Evolutionary conservation across 1,140 invertebrate genomes (phyloP), one percentile per base, ranked within the genome.

Genomic region (Patella vulgata): DNA sequence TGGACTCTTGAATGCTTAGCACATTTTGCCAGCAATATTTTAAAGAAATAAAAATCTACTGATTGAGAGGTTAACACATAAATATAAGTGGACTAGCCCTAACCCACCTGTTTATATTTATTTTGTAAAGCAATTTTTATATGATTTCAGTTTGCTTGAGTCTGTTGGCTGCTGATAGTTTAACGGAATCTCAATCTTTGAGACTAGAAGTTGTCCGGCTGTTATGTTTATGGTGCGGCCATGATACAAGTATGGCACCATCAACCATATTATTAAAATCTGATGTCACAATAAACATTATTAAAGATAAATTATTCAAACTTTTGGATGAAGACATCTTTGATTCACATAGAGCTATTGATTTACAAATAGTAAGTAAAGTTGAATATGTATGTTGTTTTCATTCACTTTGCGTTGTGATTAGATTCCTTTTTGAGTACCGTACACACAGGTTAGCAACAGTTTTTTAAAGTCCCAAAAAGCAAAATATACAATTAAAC

Each of bases 301-400:
- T 71, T 50, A 68, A 66, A 40, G 40, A 39, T 5, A 68, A 68
- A 47, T 46, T 72, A 1, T 44, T 60, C n/a, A 57, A 75, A 23
- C 23, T 68, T 3, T 61, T 74, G 3, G 44, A 57, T 53, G 65
- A 65, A 42, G 61, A 67, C 0, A 57, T 40, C 3, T 64, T 73
- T 57, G 68, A 75, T 40, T 42, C 52, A 5, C 25, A 17, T 14
- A 66, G 39, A 30, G 31, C 66, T 33, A 50, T 70, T 59, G 66
- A 73, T 57, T 36, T 75, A 17, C 69, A 71, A 44, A 55, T 69
- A 56, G 69, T 71, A 64, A 56, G 59, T 54, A 40, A 53, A 42
- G 14, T 40, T n/a, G n/a, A n/a, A n/a, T n/a, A n/a, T n/a, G n/a
- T 19, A 8, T 55, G 11, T 28, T 17, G 3, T 27, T 30, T 28